phyloP scores from a whole-genome alignment of 2,888 invertebrate genomes.

The Cerastis leucographa region DNA sequence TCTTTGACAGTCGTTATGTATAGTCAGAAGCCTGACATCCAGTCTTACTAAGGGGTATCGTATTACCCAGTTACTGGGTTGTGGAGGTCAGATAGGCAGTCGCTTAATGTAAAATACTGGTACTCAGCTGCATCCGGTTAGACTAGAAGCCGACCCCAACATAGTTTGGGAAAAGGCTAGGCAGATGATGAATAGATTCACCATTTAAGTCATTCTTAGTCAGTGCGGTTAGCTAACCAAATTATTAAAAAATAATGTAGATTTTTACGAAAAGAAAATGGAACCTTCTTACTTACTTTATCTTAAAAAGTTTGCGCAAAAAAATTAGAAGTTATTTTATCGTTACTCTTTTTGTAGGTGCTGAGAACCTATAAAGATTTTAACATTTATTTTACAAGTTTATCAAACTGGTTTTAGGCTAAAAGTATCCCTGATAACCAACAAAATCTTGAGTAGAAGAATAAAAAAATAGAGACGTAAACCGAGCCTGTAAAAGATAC shows the following conservation, averaged over 20 bases:
- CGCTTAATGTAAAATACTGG: no score
- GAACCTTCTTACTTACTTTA: slow-evolving; percentile 34
- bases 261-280: slow-evolving; percentile 25
- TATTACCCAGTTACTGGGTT: no score
- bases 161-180: no score
- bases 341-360: slow-evolving; percentile 42
- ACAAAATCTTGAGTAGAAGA: slow-evolving; percentile 26
- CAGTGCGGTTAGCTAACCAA: slow-evolving; percentile 3
- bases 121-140: no score
- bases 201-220: not conserved
- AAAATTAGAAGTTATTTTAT: slow-evolving; percentile 52
- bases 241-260: slow-evolving; percentile 30
- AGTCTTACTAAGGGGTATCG: no score
- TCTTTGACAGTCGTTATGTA: no score
- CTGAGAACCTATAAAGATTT: slow-evolving; percentile 54
- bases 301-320: slow-evolving; percentile 44
- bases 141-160: no score
- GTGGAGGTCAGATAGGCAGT: no score
- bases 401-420: slow-evolving; percentile 32
- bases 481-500: slow-evolving; percentile 38
- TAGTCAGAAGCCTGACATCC: no score
- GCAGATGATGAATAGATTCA: no score
- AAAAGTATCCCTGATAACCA: slow-evolving; percentile 30
- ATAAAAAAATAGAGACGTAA: slow-evolving; percentile 33
- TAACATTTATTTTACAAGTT: slow-evolving; percentile 44